Evolutionary conservation across 2,113 vertebrate genomes (phyloP).

Genomic region (Campylomormyrus tamandua): DNA sequence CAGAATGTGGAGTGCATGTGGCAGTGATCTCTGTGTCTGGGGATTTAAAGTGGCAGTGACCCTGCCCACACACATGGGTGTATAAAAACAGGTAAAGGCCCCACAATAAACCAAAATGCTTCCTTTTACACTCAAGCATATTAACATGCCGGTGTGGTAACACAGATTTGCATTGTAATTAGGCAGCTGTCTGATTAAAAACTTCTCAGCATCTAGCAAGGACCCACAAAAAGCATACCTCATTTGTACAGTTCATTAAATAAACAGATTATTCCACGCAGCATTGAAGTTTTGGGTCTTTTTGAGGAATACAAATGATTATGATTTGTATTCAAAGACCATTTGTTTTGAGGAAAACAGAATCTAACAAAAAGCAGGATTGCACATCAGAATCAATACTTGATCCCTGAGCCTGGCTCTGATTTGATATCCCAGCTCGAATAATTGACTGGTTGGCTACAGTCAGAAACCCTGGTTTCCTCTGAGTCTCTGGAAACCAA

Average conservation of each 20-base stretch:
- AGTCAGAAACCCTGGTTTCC: background rate
- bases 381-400: background rate
- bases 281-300: background rate
- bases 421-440: background rate
- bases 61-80: background rate
- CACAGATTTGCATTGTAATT: background rate
- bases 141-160: background rate
- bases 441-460: background rate
- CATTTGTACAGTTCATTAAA: background rate
- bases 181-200: background rate
- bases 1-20: background rate
- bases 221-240: background rate
- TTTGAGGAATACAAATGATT: background rate
- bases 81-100: background rate
- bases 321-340: background rate
- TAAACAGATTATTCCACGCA: background rate
- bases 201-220: background rate
- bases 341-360: background rate
- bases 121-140: background rate
- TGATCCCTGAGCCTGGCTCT: background rate
- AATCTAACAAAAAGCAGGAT: background rate
- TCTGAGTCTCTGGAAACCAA: background rate
- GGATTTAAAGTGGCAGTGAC: background rate
- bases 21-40: background rate
- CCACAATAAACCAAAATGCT: background rate